A percentile compares a stretch with the other conserved stretches of the same genome.
Evolutionary conservation across 2,888 invertebrate species (phyloP).

Genomic region (Chorisops tibialis): DNA sequence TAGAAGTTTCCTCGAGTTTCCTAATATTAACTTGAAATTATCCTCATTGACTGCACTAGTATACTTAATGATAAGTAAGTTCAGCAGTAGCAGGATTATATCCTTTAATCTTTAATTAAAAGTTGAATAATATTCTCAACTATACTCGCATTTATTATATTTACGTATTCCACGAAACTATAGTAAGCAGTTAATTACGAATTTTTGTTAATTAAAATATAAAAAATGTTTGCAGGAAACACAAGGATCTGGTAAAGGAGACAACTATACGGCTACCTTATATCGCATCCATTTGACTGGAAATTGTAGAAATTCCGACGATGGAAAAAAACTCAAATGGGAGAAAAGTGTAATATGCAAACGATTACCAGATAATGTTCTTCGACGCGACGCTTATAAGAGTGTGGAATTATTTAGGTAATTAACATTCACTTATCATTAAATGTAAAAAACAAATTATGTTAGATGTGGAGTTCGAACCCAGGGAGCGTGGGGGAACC

Average conservation of each 20-base stretch:
- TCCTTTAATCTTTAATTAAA: not conserved
- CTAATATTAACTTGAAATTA: too few relatives aligned
- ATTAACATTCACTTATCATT: too few relatives aligned
- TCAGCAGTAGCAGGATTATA: too few relatives aligned
- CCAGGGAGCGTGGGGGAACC: too few relatives aligned
- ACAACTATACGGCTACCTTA: slow-evolving; percentile 72
- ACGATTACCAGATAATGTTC: slow-evolving; percentile 63
- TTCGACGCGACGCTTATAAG: slow-evolving; percentile 65
- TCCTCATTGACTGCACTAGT: too few relatives aligned
- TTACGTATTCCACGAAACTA: not conserved
- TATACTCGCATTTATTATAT: not conserved
- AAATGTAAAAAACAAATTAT: too few relatives aligned
- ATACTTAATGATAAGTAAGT: too few relatives aligned
- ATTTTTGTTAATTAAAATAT: too few relatives aligned
- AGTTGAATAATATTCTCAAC: not conserved
- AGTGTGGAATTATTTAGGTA: slow-evolving; percentile 65
- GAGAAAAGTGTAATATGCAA: slow-evolving; percentile 67
- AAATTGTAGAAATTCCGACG: slow-evolving; percentile 37
- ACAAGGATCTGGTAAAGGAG: slow-evolving; percentile 69
- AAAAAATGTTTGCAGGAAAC: slow-evolving; percentile 59
- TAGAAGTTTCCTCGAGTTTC: too few relatives aligned
- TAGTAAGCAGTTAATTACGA: too few relatives aligned
- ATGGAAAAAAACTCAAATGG: slow-evolving; percentile 57
- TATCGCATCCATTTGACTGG: slow-evolving; percentile 65
- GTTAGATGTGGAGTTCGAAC: too few relatives aligned